Evolutionary conservation across 2,888 invertebrate species (phyloP), one percentile per base, ranked within the genome.

Genomic region (Abscondita cerata): DNA sequence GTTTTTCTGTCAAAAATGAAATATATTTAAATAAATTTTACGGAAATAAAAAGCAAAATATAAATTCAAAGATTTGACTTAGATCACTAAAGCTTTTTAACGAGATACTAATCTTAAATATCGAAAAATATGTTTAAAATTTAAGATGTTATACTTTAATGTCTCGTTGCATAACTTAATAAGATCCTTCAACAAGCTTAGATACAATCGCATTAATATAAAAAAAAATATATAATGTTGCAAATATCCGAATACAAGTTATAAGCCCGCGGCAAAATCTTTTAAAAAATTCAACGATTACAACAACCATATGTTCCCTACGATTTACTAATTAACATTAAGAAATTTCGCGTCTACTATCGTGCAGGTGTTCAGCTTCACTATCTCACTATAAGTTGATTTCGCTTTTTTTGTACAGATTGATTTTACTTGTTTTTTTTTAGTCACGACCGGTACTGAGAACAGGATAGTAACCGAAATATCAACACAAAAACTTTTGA

Each of bases 281-380:
- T 38, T 40, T 56, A 36, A 13, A 36, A 48, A 50, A 31, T 52
- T 58, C 53, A 57, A 57, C 47, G 57, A 53, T 62, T 58, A 52
- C 41, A 51, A 51, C 56, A 52, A 53, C 61, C 62, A 57, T 62
- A 57, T 57, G 62, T 53, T 64, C 57, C 59, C 51, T 36, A 59
- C 67, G 65, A 69, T 66, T 70, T 66, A 67, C 67, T 71, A 71
- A 69, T 71, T 71, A 69, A 60, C 65, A 64, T 68, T 66, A 65
- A 69, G 68, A 68, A 69, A 68, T 65, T 67, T 64, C 65, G 61
- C 63, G 12, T 41, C 64, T 64, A 55, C 67, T 62, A 64, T 65
- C 61, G 68, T 66, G 74, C 74, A 74, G 73, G 74, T 74, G 74
- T 74, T 74, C 74, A 65, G 65, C 72, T 74, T 74, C 74, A 66